phyloP scores from a whole-genome alignment of 1,140 invertebrate species.

The Dryas iulia region DNA sequence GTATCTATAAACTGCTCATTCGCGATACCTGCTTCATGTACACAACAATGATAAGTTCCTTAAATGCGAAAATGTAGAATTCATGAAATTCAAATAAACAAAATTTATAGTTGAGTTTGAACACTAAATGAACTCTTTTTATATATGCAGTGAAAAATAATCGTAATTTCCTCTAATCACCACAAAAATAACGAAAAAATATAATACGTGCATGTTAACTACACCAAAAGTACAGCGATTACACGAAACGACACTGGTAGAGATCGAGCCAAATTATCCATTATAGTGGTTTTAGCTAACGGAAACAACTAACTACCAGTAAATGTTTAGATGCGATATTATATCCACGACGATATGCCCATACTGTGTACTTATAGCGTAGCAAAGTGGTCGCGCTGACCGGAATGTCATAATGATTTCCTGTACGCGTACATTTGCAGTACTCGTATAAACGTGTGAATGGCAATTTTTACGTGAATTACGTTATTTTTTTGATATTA shows the following conservation, averaged over 20 bases:
- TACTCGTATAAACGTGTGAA: neutral
- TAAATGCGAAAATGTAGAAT: too few species aligned
- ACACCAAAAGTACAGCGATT: neutral
- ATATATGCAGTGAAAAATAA: too few species aligned
- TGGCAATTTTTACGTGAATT: neutral
- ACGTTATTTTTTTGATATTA: neutral
- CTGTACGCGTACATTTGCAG: conserved; percentile 19
- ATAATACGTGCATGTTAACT: too few species aligned
- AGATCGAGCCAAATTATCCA: neutral
- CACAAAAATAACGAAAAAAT: too few species aligned
- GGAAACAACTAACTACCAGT: neutral
- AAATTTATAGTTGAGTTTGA: too few species aligned
- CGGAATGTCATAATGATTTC: conserved; percentile 36
- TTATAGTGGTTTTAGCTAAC: neutral
- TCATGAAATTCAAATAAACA: too few species aligned
- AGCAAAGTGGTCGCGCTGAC: conserved; percentile 6
- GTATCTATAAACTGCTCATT: too few species aligned
- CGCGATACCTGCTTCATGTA: too few species aligned
- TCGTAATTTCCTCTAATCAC: too few species aligned
- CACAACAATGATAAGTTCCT: too few species aligned
- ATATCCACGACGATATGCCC: neutral
- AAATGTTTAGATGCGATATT: conserved; percentile 9
- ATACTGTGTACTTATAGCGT: neutral
- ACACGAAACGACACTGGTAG: neutral
- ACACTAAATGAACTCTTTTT: too few species aligned